Base-by-base conservation (phyloP, 2,797 vertebrate species). In the Ceryle rudis region DNA sequence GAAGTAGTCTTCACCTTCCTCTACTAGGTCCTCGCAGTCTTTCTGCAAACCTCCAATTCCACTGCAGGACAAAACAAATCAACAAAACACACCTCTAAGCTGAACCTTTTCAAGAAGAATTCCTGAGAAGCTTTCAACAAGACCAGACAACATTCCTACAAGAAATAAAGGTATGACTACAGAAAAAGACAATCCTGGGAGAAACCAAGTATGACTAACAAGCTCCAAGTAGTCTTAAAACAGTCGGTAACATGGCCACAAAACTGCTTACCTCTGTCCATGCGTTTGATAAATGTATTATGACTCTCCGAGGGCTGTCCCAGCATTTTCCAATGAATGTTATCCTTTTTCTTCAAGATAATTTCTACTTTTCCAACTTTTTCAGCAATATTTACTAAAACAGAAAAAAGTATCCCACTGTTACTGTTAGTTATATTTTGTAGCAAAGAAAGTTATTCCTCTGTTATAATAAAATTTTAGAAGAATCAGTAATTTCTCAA, bases 291-390 rank as follows among this genome's bases (percentile, higher is more conserved):
- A 97, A 99, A 98, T 3, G 98, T 98, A 82, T 99, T 98, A 90
- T 99, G 98, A 69, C 87, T 97, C 64, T 99, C 98, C 72, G 97
- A 94, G 2, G 98, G 97, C 41, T 98, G 97, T 49, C 99, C 99
- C 35, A 99, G 98, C 81, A 89, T 97, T 8, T 97, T 91, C 99
- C 99, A 99, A 80, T 98, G 98, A 39, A 93, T 70, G 52, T 90
- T 97, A 47, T 96, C 93, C 90, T 93, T 97, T 94, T 99, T 99
- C 89, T 95, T 98, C 47, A 99, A 94, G 69, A 89, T 93, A 94
- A 99, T 95, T 95, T 99, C 99, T 92, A 99, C 97, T 97, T 99
- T 99, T 62, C 99, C 99, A 91, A 99, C 97, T 26, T 97, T 98
- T 86, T 93, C 97, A 93, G 95, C 70, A 94, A 97, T 71, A 61